Evolutionary conservation across 2,113 vertebrate genomes (phyloP).

Genomic region (Ariopsis seemanni): DNA sequence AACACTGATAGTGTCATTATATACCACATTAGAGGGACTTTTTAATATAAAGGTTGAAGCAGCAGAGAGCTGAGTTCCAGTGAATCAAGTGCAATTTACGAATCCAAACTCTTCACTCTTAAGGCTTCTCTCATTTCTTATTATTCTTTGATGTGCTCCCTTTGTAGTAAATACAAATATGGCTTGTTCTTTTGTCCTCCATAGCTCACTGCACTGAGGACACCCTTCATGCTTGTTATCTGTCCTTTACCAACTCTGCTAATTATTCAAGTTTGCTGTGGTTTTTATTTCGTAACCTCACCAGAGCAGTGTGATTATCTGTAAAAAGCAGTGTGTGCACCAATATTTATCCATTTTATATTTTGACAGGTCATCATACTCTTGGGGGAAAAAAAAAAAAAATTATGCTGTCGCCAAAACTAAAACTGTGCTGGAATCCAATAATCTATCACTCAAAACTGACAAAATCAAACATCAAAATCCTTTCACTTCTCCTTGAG

Average conservation of each 20-base stretch:
- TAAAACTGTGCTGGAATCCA: not conserved
- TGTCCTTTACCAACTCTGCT: not conserved
- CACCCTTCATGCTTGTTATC: constrained; percentile 10
- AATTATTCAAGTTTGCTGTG: constrained; percentile 6
- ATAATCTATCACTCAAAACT: not conserved
- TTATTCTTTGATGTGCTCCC: constrained; percentile 22
- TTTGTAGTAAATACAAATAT: constrained; percentile 50
- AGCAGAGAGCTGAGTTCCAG: constrained; percentile 43
- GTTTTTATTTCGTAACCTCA: not conserved
- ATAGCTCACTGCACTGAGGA: constrained; percentile 9
- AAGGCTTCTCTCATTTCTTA: constrained; percentile 45
- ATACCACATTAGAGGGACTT: constrained; percentile 51
- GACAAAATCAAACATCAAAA: not conserved
- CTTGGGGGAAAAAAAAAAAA: not conserved
- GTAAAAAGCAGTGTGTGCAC: not conserved
- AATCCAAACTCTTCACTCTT: constrained; percentile 53
- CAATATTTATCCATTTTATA: not conserved
- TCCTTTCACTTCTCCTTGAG: not conserved
- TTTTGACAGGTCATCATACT: not conserved
- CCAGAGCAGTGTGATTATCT: not conserved
- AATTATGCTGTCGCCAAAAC: not conserved
- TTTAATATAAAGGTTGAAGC: constrained; percentile 43
- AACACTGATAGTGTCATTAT: constrained; percentile 54
- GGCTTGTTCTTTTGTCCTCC: constrained; percentile 39
- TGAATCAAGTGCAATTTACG: constrained; percentile 55